Conservation (phyloP, 2,797 vertebrate genomes). For the Sebastes baramenuke region DNA sequence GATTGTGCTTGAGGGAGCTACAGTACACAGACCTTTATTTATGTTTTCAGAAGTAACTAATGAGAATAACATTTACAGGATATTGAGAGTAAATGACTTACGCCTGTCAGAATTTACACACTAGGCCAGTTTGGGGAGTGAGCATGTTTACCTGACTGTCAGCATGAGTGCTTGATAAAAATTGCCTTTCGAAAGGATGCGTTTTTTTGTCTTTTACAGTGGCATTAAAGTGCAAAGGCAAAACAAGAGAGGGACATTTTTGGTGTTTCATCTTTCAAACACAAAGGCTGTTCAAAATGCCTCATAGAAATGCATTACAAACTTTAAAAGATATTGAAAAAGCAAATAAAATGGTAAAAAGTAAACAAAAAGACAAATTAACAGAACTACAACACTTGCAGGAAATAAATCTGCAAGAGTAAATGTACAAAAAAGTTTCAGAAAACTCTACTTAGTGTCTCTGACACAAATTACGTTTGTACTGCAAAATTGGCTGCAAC, state of each 20-base stretch:
- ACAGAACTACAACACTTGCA: not conserved
- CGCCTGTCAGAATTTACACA: not conserved
- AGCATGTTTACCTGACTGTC: not conserved
- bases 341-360: not conserved
- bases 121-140: not conserved
- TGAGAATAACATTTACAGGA: not conserved
- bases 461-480: not conserved
- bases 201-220: not conserved
- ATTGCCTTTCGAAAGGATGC: not conserved
- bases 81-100: not conserved
- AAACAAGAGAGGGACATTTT: not conserved
- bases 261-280: not conserved
- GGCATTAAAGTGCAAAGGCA: not conserved
- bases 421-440: not conserved
- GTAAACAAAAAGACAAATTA: not conserved
- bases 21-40: no score
- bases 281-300: not conserved
- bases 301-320: not conserved
- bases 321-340: not conserved
- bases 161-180: not conserved
- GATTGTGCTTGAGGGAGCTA: no score
- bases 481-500: not conserved
- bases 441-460: not conserved
- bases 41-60: no score
- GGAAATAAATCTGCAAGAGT: not conserved